A percentile compares a stretch with the other conserved stretches of the same genome.
Conservation (phyloP, 2,888 invertebrate genomes). For the Nymphalis c-album region DNA sequence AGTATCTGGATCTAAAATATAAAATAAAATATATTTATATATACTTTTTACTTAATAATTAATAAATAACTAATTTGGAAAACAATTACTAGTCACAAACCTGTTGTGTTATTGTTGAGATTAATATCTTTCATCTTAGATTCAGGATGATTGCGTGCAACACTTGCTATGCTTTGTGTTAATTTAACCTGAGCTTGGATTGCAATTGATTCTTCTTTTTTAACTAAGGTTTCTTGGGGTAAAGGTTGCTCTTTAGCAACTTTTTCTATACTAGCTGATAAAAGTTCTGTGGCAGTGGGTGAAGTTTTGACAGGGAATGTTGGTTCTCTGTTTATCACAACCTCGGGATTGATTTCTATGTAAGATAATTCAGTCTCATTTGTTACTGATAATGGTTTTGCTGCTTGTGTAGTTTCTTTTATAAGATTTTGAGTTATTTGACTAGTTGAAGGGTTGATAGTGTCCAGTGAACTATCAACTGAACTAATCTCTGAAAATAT, state of each 20-base stretch:
- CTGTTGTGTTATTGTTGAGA: constrained; percentile 67
- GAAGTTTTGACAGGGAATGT: constrained; percentile 48
- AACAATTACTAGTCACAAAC: constrained; percentile 48
- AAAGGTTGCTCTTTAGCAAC: constrained; percentile 60
- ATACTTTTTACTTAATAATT: too few relatives aligned
- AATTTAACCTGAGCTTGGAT: constrained; percentile 75
- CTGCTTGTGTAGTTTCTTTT: constrained; percentile 51
- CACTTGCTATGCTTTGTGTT: constrained; percentile 71
- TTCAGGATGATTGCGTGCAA: constrained; percentile 64
- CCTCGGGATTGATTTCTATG: constrained; percentile 50
- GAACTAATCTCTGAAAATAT: constrained; percentile 69
- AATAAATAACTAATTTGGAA: neutral
- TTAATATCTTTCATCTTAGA: constrained; percentile 76
- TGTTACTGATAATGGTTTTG: constrained; percentile 47
- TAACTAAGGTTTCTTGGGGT: constrained; percentile 47
- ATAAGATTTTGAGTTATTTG: constrained; percentile 58
- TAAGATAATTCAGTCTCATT: constrained; percentile 48
- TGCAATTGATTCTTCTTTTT: constrained; percentile 61
- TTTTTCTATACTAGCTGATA: constrained; percentile 74
- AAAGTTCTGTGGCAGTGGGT: constrained; percentile 67
- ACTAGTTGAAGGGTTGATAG: constrained; percentile 71
- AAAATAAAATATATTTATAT: too few relatives aligned
- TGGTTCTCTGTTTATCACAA: constrained; percentile 50
- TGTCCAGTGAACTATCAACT: constrained; percentile 68
- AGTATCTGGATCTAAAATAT: constrained; percentile 66